phyloP scores from a whole-genome alignment of 1,140 invertebrate genomes.

The Hypsibius dujardini region DNA sequence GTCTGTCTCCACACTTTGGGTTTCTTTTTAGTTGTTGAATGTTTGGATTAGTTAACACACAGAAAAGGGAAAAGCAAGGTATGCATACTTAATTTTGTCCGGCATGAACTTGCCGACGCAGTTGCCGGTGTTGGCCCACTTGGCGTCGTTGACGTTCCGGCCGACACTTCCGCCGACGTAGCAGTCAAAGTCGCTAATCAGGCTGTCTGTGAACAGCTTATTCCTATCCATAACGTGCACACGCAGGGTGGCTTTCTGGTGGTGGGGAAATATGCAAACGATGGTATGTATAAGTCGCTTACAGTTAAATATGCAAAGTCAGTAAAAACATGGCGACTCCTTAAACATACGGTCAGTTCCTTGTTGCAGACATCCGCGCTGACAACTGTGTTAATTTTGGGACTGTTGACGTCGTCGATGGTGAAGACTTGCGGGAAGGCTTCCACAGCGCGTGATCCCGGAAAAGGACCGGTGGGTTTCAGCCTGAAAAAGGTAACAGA shows the following conservation, averaged over 20 bases:
- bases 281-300: too few relatives aligned
- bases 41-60: too few relatives aligned
- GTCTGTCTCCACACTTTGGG: too few relatives aligned
- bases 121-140: background rate
- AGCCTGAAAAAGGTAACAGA: too few relatives aligned
- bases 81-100: background rate
- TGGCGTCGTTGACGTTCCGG: background rate
- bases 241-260: background rate
- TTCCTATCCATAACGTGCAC: slow-evolving; percentile 5
- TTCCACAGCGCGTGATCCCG: background rate
- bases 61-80: too few relatives aligned
- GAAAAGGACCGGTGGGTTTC: background rate
- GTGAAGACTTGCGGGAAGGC: background rate
- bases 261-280: too few relatives aligned
- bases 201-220: background rate
- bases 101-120: background rate
- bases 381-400: background rate
- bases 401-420: background rate
- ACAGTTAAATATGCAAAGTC: too few relatives aligned
- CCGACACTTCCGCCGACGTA: background rate
- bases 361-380: background rate
- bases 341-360: too few relatives aligned
- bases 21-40: too few relatives aligned
- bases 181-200: slow-evolving; percentile 14
- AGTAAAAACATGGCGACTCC: too few relatives aligned